Evolutionary conservation across 37 sponge, comb jelly and placozoan genomes (phyloP).

Genomic region (Cladorhizidae sp.): DNA sequence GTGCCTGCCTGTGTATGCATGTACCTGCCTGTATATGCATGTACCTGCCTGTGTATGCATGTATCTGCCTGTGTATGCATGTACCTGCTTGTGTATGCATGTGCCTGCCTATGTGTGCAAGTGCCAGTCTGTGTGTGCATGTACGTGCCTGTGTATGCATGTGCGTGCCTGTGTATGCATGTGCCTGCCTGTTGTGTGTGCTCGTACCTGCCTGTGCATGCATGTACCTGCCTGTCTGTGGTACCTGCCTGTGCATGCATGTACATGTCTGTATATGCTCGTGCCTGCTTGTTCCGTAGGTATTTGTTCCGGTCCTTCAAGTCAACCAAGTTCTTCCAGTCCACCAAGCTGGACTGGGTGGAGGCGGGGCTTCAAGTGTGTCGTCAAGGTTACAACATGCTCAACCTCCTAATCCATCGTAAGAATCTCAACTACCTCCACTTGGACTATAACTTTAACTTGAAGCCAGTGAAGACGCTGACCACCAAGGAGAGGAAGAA

Average conservation of each 20-base stretch:
- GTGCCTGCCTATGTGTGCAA: no score
- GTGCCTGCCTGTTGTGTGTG: neutral
- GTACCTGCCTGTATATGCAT: no score
- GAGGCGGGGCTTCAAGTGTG: slow-evolving; percentile 99
- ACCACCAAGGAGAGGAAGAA: slow-evolving; percentile 99
- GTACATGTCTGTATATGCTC: neutral
- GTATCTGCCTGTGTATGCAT: no score
- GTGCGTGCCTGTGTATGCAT: no score
- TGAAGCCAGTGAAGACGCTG: slow-evolving; percentile 99
- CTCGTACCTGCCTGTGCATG: neutral
- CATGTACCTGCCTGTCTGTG: neutral
- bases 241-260: neutral
- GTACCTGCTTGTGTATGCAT: no score
- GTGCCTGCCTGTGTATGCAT: no score
- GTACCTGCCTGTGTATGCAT: no score
- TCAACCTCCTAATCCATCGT: slow-evolving; percentile 98
- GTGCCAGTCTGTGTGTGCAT: no score
- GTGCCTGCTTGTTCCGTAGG: slow-evolving; percentile 20
- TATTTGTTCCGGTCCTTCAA: slow-evolving; percentile 97
- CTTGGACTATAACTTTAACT: slow-evolving; percentile 99
- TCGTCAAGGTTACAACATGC: slow-evolving; percentile 99
- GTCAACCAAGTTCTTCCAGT: slow-evolving; percentile 99
- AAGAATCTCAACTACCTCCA: slow-evolving; percentile 99
- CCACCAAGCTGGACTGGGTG: slow-evolving; percentile 99
- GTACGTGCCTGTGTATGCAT: no score